Evolutionary conservation across 2,888 invertebrate species (phyloP).

Genomic region (Masnerella sp.): DNA sequence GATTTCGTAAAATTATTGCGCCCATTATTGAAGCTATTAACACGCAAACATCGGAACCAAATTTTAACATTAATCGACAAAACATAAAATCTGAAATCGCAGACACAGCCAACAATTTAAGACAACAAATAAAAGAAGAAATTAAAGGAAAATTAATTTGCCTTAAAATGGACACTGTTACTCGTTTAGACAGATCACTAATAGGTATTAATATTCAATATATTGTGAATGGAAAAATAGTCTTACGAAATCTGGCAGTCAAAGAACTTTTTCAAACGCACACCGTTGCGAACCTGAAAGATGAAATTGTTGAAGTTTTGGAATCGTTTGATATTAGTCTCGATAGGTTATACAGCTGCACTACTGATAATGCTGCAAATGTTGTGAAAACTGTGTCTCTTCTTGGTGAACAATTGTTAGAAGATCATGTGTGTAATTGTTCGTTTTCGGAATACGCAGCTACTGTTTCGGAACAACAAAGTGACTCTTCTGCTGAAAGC

Average conservation of each 20-base stretch:
- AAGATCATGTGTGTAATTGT: background rate
- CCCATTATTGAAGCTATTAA: background rate
- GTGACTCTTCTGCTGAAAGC: background rate
- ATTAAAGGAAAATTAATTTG: slow-evolving; percentile 8
- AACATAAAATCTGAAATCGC: background rate
- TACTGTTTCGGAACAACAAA: slow-evolving; percentile 1
- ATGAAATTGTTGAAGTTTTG: slow-evolving; percentile 7
- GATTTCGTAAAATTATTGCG: slow-evolving; percentile 1
- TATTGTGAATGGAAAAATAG: background rate
- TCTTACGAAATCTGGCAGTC: slow-evolving; percentile 8
- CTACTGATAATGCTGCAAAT: slow-evolving; percentile 18
- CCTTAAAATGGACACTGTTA: slow-evolving; percentile 5
- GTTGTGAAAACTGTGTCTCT: background rate
- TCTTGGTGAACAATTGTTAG: background rate
- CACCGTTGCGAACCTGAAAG: slow-evolving; percentile 4
- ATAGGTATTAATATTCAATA: slow-evolving; percentile 14
- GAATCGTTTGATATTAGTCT: background rate
- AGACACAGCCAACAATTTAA: background rate
- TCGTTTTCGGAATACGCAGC: background rate
- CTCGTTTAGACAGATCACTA: slow-evolving; percentile 5
- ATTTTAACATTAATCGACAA: slow-evolving; percentile 3
- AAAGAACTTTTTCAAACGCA: slow-evolving; percentile 10
- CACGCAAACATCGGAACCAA: background rate
- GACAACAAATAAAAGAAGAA: background rate
- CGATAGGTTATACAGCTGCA: slow-evolving; percentile 3